Conservation (phyloP, 1,140 invertebrate genomes). For the Danaus melanippus region DNA sequence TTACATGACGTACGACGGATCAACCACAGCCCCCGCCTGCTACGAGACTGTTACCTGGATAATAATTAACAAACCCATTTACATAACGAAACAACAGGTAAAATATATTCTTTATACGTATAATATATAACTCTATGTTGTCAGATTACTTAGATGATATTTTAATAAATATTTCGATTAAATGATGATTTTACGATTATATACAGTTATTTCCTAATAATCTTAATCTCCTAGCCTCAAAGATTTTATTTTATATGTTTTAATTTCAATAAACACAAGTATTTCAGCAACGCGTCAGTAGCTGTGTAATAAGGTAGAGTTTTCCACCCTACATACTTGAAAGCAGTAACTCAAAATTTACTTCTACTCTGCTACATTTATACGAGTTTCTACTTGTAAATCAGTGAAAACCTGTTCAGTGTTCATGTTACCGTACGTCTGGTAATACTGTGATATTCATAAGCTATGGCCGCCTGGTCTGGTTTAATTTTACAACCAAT, state of each 20-base stretch:
- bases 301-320: slow-evolving; percentile 12
- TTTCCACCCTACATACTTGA: slow-evolving; percentile 22
- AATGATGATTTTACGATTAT: too few species aligned
- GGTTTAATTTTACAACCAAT: slow-evolving; percentile 15
- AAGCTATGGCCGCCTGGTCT: slow-evolving; percentile 23
- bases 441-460: slow-evolving; percentile 32
- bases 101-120: slow-evolving; percentile 24
- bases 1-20: slow-evolving; percentile 98
- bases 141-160: too few species aligned
- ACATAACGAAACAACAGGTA: slow-evolving; percentile 95
- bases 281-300: slow-evolving; percentile 11
- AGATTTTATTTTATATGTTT: too few species aligned
- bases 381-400: slow-evolving; percentile 34
- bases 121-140: too few species aligned
- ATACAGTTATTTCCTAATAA: too few species aligned
- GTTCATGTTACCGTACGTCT: slow-evolving; percentile 32
- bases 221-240: too few species aligned
- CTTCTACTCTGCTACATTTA: slow-evolving; percentile 28
- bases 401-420: slow-evolving; percentile 36
- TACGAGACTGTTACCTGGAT: slow-evolving; percentile 96
- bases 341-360: slow-evolving; percentile 30
- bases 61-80: slow-evolving; percentile 96
- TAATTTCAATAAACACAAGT: slow-evolving; percentile 7
- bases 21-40: slow-evolving; percentile 93
- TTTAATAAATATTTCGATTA: too few species aligned